phyloP scores from a whole-genome alignment of 53 echinoderm and acorn worm genomes.

The Glandiceps talaboti region DNA sequence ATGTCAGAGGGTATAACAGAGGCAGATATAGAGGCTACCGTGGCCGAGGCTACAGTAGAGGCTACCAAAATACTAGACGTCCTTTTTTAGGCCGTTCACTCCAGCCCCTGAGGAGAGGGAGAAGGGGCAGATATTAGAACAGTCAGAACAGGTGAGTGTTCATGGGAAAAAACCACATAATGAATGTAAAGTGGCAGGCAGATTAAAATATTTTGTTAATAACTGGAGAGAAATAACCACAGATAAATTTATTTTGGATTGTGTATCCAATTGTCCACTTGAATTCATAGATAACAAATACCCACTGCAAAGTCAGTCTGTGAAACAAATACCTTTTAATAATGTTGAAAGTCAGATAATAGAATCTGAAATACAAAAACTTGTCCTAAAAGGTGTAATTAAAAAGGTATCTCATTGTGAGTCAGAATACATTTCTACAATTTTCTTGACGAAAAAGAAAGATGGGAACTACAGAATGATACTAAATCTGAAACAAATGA shows the following conservation, averaged over 20 bases:
- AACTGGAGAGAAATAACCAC: constrained; percentile 24
- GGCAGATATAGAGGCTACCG: constrained; percentile 20
- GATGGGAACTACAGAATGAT: neutral
- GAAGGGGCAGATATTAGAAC: too few relatives aligned
- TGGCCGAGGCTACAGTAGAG: too few relatives aligned
- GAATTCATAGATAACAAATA: constrained; percentile 19
- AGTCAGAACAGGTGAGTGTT: too few relatives aligned
- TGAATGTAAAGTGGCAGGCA: constrained; percentile 20
- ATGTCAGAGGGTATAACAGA: constrained; percentile 11
- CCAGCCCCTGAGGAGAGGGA: too few relatives aligned
- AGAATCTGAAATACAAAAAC: constrained; percentile 16
- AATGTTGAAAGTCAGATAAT: constrained; percentile 4
- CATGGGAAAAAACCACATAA: too few relatives aligned
- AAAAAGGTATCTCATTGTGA: constrained; percentile 3
- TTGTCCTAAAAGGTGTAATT: constrained; percentile 24
- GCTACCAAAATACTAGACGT: too few relatives aligned
- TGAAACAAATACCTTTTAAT: neutral
- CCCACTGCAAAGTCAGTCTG: constrained; percentile 12
- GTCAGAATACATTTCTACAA: neutral
- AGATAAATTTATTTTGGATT: constrained; percentile 17
- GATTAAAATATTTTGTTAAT: constrained; percentile 30
- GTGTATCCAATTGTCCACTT: constrained; percentile 16
- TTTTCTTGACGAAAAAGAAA: neutral
- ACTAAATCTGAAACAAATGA: neutral
- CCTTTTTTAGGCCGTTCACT: too few relatives aligned